These are phyloP conservation scores for Leucoraja ocellata DNA, from an alignment of 2,797 vertebrate genomes.

Conservation along the genomic window DNA sequence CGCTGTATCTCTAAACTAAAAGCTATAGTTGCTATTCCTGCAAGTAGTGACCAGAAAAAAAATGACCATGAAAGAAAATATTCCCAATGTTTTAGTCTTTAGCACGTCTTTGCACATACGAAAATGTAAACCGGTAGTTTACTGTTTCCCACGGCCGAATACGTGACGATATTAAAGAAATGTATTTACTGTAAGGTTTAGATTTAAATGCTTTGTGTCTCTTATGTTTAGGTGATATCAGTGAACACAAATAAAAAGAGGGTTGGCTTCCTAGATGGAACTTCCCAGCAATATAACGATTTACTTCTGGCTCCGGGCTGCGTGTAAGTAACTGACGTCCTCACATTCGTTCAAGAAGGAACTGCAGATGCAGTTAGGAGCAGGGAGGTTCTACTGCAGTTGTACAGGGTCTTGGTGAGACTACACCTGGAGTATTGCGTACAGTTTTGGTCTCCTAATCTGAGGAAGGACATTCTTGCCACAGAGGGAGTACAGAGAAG, in stretches of 20 bases:
- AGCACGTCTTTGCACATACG: neutral
- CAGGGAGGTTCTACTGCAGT: too few species aligned
- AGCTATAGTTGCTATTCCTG: neutral
- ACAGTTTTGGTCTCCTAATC: too few species aligned
- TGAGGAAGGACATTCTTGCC: too few species aligned
- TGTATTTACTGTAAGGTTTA: neutral
- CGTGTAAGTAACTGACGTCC: slow-evolving; percentile 52
- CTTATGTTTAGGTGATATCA: slow-evolving; percentile 57
- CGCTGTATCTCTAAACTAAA: too few species aligned
- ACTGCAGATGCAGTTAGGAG: too few species aligned
- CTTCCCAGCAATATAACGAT: slow-evolving; percentile 63
- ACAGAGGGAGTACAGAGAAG: too few species aligned
- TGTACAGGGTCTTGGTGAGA: too few species aligned
- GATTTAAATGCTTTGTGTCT: slow-evolving; percentile 28
- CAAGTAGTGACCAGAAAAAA: neutral
- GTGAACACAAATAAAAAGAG: slow-evolving; percentile 59
- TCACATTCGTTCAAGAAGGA: neutral
- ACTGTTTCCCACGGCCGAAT: neutral
- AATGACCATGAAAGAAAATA: neutral
- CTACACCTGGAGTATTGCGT: too few species aligned
- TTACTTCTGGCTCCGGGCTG: slow-evolving; percentile 78
- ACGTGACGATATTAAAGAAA: neutral
- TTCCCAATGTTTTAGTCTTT: neutral
- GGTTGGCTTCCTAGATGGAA: slow-evolving; percentile 59
- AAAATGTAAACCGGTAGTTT: neutral